These are phyloP conservation scores for Heterotilapia buettikoferi DNA, from an alignment of 2,113 vertebrate species.

Conservation along the genomic window DNA sequence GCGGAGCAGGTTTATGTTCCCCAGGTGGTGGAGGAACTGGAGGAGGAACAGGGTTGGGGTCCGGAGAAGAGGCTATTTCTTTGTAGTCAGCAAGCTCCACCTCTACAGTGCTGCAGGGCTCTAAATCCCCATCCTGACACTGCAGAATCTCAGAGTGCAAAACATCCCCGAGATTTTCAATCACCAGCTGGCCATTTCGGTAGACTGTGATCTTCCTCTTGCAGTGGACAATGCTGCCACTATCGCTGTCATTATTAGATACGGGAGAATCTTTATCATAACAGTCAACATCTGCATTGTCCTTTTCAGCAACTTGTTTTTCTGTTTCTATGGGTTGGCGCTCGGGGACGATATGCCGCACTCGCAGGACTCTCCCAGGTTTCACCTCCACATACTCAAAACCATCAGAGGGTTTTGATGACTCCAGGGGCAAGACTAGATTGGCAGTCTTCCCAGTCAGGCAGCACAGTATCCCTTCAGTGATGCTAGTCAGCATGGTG, in stretches of 20 bases:
- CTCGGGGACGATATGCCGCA: slow-evolving; percentile 77
- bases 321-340: slow-evolving; percentile 21
- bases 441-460: slow-evolving; percentile 83
- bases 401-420: slow-evolving; percentile 80
- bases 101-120: slow-evolving; percentile 77
- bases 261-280: background rate
- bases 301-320: slow-evolving; percentile 25
- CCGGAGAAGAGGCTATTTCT: slow-evolving; percentile 54
- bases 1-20: slow-evolving; percentile 62
- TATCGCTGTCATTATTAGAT: background rate
- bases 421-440: slow-evolving; percentile 83
- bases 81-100: slow-evolving; percentile 78
- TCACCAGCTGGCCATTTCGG: slow-evolving; percentile 89
- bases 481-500: slow-evolving; percentile 87
- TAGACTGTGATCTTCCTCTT: slow-evolving; percentile 91
- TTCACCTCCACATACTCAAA: slow-evolving; percentile 95
- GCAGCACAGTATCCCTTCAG: slow-evolving; percentile 90
- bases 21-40: background rate
- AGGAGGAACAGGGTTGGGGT: slow-evolving; percentile 51
- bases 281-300: background rate
- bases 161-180: slow-evolving; percentile 88
- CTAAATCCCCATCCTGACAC: slow-evolving; percentile 76
- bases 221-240: slow-evolving; percentile 77
- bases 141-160: slow-evolving; percentile 83
- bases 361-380: slow-evolving; percentile 84